Base-by-base conservation (phyloP, 2,113 vertebrate species). In the Desmodus rotundus region DNA sequence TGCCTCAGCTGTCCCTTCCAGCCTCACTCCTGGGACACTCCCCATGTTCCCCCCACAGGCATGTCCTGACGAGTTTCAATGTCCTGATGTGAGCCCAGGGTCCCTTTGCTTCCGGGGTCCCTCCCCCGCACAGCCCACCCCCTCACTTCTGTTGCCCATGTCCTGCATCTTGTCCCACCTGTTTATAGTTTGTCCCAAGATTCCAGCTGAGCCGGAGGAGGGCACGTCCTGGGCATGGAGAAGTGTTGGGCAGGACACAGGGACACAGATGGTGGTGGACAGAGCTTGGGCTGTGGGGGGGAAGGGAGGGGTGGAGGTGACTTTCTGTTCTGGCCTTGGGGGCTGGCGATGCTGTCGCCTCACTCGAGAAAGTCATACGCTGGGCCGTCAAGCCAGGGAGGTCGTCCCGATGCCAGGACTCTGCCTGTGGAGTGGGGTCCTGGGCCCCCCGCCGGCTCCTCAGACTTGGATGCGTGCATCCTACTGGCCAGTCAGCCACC, bases 401-500 rank as follows among this genome's bases (percentile, higher is more conserved):
- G 10, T 52, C 3, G 16, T 24, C 45, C n/a, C 73, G 41, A 16
- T 3, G n/a, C 19, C 4, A 4, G 22, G 61, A 22, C 15, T 20
- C 38, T 7, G 22, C 15, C 1, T 6, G 0, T 0, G 1, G 13
- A 4, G 24, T 0, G 1, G 68, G 22, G 52, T n/a, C 72, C 47
- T 1, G 36, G 6, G 13, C 2, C 1, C 38, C 3, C 0, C 0
- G 20, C 43, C 28, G 0, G 5, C 19, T 11, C 28, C 43, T 0
- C 0, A 7, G 47, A 43, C 36, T 26, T 0, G 0, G 52, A 28
- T 7, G 19, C 19, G 0, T 33, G 24, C 45, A 43, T 7, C 36
- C 54, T 45, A 6, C 4, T 36, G 24, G 50, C 19, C 14, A 0
- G 15, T 22, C 74, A 0, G 15, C 13, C 74, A 43, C 58, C 54